Evolutionary conservation across 2,113 vertebrate genomes (phyloP).

Genomic region (Xenopus laevis): DNA sequence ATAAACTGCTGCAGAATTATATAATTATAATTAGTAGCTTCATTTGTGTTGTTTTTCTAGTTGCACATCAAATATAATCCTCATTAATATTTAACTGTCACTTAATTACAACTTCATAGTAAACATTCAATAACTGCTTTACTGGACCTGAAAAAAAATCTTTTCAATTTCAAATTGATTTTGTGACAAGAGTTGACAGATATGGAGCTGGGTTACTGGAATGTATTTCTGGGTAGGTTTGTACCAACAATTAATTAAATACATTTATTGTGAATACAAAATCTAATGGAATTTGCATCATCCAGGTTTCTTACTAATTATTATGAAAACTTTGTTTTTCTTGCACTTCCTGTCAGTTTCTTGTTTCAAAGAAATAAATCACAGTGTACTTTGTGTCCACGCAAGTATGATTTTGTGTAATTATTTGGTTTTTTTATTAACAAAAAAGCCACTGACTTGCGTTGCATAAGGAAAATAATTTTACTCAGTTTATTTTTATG

Average conservation of each 20-base stretch:
- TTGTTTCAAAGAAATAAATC: too few relatives aligned
- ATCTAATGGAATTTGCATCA: background rate
- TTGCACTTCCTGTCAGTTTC: too few relatives aligned
- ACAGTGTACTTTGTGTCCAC: too few relatives aligned
- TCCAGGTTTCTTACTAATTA: conserved; percentile 36
- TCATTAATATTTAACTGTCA: conserved; percentile 36
- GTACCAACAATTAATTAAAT: conserved; percentile 21
- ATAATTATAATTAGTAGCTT: conserved; percentile 28
- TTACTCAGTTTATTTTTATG: background rate
- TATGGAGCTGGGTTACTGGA: conserved; percentile 10
- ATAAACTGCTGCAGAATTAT: conserved; percentile 12
- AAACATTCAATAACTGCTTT: conserved; percentile 41
- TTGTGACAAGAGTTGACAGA: conserved; percentile 25
- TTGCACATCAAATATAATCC: conserved; percentile 31
- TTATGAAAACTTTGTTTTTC: background rate
- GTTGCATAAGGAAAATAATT: background rate
- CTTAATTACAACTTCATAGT: conserved; percentile 30
- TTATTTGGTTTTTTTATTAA: too few relatives aligned
- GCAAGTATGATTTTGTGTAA: too few relatives aligned
- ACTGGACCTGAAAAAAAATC: conserved; percentile 30
- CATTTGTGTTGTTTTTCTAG: conserved; percentile 28
- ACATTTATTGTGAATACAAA: conserved; percentile 10
- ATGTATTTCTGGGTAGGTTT: conserved; percentile 12
- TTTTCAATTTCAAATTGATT: conserved; percentile 38
- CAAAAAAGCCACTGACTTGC: too few relatives aligned